Conservation (phyloP, 2,113 vertebrate species). For the Colinus virginianus region DNA sequence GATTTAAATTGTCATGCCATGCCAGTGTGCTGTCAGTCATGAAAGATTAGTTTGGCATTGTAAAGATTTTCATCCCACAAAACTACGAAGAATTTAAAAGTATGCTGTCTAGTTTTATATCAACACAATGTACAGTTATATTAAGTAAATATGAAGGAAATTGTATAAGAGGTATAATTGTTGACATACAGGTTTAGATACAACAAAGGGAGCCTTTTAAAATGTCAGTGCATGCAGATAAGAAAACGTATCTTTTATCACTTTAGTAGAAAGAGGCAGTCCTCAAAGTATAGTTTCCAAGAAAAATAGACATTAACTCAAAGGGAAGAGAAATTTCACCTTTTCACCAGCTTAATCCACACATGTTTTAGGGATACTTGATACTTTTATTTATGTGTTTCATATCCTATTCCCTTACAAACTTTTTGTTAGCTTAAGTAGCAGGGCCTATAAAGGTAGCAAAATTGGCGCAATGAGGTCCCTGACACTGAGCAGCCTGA, state of each 20-base stretch:
- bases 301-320: conserved; percentile 78
- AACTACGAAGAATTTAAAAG: conserved; percentile 77
- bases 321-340: conserved; percentile 75
- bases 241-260: conserved; percentile 82
- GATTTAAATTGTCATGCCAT: conserved; percentile 80
- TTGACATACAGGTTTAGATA: conserved; percentile 78
- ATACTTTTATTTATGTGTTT: conserved; percentile 79
- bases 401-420: conserved; percentile 68
- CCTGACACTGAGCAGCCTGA: conserved; percentile 10
- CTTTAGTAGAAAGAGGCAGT: conserved; percentile 52
- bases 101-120: conserved; percentile 75
- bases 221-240: conserved; percentile 79
- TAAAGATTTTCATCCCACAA: conserved; percentile 78
- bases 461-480: conserved; percentile 49
- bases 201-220: conserved; percentile 84
- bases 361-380: conserved; percentile 74
- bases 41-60: conserved; percentile 79
- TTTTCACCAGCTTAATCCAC: conserved; percentile 82
- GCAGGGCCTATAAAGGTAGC: conserved; percentile 66
- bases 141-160: conserved; percentile 78
- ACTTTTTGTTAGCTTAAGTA: conserved; percentile 69
- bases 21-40: conserved; percentile 76
- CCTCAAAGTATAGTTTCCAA: conserved; percentile 71
- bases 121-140: conserved; percentile 74
- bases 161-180: conserved; percentile 74